A percentile compares a stretch with the other conserved stretches of the same genome.
These are phyloP conservation scores for Papilio aristodemus DNA, from an alignment of 1,140 invertebrate species.

Conservation along the genomic window DNA sequence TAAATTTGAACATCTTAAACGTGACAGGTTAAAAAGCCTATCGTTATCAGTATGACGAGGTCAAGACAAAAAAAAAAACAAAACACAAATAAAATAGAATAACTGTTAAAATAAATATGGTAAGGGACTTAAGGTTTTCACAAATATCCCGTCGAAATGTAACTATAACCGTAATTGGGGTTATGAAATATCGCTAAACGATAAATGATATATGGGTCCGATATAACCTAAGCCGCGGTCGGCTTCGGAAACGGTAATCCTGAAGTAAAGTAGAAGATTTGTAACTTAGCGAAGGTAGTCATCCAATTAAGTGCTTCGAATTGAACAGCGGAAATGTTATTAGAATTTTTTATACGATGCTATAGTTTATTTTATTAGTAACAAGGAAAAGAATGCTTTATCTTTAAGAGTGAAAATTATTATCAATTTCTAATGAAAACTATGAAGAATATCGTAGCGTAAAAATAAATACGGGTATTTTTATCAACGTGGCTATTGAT, in stretches of 20 bases:
- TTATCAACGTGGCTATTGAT: conserved; percentile 20
- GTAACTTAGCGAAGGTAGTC: conserved; percentile 20
- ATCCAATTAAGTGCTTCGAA: conserved; percentile 1
- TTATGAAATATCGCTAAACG: conserved; percentile 21
- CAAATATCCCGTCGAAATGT: conserved; percentile 19
- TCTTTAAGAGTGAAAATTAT: too few species aligned
- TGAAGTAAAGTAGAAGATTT: conserved; percentile 15
- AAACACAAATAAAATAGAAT: not conserved
- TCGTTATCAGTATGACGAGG: too few species aligned
- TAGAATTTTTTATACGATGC: not conserved
- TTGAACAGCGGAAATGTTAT: not conserved
- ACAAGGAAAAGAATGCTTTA: too few species aligned
- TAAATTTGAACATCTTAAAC: too few species aligned
- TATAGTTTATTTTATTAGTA: not conserved
- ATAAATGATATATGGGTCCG: conserved; percentile 28
- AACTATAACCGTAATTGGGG: conserved; percentile 25
- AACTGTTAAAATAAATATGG: not conserved
- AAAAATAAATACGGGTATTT: conserved; percentile 9
- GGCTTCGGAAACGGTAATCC: conserved; percentile 12
- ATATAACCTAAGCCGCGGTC: not conserved
- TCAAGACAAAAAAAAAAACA: too few species aligned
- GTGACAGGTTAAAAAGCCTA: too few species aligned
- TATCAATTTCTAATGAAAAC: not conserved
- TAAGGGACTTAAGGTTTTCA: conserved; percentile 15
- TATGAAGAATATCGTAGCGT: not conserved